A percentile compares a stretch with the other conserved stretches of the same genome.
These are phyloP conservation scores for Onchidella celtica DNA, from an alignment of 2,888 invertebrate species.

Conservation along the genomic window DNA sequence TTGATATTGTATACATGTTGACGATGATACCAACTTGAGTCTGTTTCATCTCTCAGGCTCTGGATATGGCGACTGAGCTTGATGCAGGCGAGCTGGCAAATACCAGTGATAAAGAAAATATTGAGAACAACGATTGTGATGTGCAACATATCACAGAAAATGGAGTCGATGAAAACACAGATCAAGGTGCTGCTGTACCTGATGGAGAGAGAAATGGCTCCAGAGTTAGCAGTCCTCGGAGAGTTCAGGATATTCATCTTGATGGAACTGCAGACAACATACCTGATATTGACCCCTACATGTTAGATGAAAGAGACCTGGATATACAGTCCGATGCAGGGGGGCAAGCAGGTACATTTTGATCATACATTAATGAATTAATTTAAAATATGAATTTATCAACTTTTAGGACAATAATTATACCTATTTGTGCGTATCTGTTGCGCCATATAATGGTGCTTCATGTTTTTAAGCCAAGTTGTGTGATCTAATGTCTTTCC, in stretches of 20 bases:
- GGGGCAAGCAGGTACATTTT: constrained; percentile 12
- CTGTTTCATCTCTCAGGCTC: no score
- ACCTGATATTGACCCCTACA: constrained; percentile 27
- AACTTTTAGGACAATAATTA: no score
- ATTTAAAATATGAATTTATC: neutral
- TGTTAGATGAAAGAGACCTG: constrained; percentile 28
- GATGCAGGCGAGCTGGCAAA: neutral
- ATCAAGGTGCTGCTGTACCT: neutral
- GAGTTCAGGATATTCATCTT: constrained; percentile 22
- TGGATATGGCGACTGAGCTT: neutral
- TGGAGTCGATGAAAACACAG: neutral
- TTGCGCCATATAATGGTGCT: no score
- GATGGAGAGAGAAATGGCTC: neutral
- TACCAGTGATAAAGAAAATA: neutral
- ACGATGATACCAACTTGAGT: no score
- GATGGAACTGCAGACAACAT: constrained; percentile 27
- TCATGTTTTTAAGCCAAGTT: no score
- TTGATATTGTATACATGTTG: no score
- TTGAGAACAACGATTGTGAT: neutral
- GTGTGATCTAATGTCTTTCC: no score
- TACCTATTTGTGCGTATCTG: no score
- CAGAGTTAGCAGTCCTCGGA: neutral
- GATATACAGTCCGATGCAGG: constrained; percentile 31
- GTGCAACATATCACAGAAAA: no score
- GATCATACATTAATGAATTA: no score